phyloP scores from a whole-genome alignment of 2,888 invertebrate genomes.

The Sinelater perroti region DNA sequence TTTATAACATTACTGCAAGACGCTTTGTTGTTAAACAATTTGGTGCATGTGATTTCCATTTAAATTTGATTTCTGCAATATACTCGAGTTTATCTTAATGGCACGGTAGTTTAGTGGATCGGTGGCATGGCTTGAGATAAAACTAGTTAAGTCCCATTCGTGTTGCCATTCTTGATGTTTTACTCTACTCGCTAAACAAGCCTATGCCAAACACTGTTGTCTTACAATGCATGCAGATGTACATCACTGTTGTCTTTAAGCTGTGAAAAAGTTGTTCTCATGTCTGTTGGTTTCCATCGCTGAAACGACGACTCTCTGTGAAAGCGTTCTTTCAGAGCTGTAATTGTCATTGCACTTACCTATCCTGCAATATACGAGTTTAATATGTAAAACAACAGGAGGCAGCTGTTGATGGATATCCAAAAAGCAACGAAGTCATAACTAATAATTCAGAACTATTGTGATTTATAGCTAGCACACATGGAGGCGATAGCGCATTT shows the following conservation, averaged over 20 bases:
- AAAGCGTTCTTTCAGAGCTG: neutral
- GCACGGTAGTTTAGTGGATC: no score
- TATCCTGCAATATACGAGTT: neutral
- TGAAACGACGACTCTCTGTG: neutral
- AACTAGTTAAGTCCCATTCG: neutral
- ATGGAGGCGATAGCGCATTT: neutral
- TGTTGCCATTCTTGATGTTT: neutral
- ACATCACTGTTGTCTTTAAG: neutral
- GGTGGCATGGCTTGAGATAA: no score
- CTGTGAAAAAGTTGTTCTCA: neutral
- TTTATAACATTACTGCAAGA: no score
- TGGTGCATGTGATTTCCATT: no score
- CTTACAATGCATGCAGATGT: constrained; percentile 4
- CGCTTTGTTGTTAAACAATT: no score
- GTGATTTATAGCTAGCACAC: neutral
- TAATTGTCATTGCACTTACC: neutral
- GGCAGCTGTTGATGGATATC: neutral
- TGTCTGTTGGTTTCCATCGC: neutral
- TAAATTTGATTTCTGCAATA: no score
- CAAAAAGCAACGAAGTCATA: constrained; percentile 12
- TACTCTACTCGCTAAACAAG: neutral
- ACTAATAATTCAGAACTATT: constrained; percentile 3
- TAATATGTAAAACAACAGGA: neutral
- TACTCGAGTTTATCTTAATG: no score
- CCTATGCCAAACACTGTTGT: neutral